Evolutionary conservation across 2,888 invertebrate genomes (phyloP).

Genomic region (Encarsia formosa): DNA sequence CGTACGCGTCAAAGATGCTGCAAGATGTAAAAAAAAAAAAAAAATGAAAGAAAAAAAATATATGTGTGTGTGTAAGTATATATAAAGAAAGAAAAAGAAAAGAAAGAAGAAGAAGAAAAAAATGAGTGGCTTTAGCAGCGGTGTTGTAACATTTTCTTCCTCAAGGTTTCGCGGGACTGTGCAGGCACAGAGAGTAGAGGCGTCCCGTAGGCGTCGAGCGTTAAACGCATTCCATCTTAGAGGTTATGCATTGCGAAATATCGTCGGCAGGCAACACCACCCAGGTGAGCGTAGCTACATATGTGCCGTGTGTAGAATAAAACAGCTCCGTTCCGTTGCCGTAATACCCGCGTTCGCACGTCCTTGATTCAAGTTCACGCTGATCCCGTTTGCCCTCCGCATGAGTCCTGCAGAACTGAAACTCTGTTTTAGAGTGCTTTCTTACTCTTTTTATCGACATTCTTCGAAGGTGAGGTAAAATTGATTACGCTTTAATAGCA

Average conservation of each 20-base stretch:
- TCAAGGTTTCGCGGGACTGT: conserved; percentile 46
- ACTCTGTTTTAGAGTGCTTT: too few relatives aligned
- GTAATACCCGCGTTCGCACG: conserved; percentile 47
- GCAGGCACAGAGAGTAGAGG: conserved; percentile 35
- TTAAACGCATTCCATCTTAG: conserved; percentile 52
- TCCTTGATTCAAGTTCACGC: conserved; percentile 50
- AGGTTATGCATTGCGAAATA: conserved; percentile 48
- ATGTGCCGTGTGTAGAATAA: neutral
- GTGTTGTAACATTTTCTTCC: conserved; percentile 48
- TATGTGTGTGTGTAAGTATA: neutral
- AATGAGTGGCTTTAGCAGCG: neutral
- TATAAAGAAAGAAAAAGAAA: too few relatives aligned
- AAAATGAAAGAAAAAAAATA: neutral
- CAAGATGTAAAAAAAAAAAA: neutral
- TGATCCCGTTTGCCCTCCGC: conserved; percentile 40
- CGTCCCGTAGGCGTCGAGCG: conserved; percentile 51
- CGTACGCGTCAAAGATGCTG: neutral
- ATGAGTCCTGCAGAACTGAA: too few relatives aligned
- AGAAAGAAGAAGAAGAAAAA: neutral
- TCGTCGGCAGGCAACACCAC: conserved; percentile 27
- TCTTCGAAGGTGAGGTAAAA: too few relatives aligned
- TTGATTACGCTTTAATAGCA: too few relatives aligned
- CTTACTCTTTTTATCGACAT: too few relatives aligned
- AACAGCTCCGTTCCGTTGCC: conserved; percentile 32
- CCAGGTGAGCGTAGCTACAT: conserved; percentile 4